Evolutionary conservation across 2,888 invertebrate species (phyloP), one percentile per base, ranked within the genome.

Genomic region (Carpatolechia fugitivella): DNA sequence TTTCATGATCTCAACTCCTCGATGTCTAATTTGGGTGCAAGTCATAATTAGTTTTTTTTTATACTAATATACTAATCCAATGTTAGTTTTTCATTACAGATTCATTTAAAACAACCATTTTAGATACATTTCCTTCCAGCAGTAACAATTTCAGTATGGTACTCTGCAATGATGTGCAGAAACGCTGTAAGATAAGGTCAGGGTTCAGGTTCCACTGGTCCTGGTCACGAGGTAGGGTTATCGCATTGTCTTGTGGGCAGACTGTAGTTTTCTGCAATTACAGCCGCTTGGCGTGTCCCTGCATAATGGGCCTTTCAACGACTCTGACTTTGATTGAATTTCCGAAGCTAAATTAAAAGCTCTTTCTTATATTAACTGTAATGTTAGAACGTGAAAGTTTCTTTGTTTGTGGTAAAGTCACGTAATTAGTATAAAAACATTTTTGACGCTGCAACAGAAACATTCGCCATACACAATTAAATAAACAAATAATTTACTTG

Each of bases 221-320:
- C 49, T 56, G 60, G 57, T 64, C 6, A 64, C 72, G 74, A 73
- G 63, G 74, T 72, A 75, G 78, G 78, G 74, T 79, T 78, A 80
- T 77, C 71, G 72, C 69, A 74, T 80, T 80, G 82, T 82, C 80
- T 82, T 76, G 79, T 65, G 83, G 82, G 81, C 82, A 75, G 70
- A 78, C 76, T 81, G 85, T 85, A 83, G 86, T 85, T 86, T 87
- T 88, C 84, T 88, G 80, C 82, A 86, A 87, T 88, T 85, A 85
- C 79, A 74, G 69, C 68, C 71, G 69, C 72, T 69, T 85, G 73
- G 85, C 87, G 81, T 86, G 88, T 84, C 80, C 79, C 70, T 78
- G 73, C 63, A 74, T 85, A 86, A 85, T 83, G 76, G 77, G 78
- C 74, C 84, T 86, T 85, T 85, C 85, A 61, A 33, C 35, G 16